Evolutionary conservation across 2,888 invertebrate species (phyloP), one percentile per base, ranked within the genome.

Genomic region (Sesia apiformis): DNA sequence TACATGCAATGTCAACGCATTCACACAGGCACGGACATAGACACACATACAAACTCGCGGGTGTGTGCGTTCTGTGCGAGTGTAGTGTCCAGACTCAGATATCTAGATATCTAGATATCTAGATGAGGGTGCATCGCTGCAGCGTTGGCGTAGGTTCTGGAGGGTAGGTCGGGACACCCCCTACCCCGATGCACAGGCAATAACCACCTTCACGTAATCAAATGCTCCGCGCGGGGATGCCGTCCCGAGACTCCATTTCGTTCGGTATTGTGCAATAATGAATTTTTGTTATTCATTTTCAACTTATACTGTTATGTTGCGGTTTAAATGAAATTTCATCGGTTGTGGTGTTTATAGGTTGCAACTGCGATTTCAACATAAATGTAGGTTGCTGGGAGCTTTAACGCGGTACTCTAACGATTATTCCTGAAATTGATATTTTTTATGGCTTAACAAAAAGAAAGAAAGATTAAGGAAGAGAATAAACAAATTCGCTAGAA

Each of bases 61-160:
- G 51, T 39, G 62, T 61, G 66, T 59, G 63, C n/a, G 62, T 57
- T 58, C 52, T 55, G 53, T 42, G 59, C 60, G 60, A 62, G 67
- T 61, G 64, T 63, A 63, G 64, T 61, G 68, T 64, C 69, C 70
- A 74, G 74, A 74, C 72, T 56, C 74, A 73, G 73, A 69, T 71
- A 64, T 70, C 74, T 77, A 77, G 74, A n/a, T n/a, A n/a, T n/a
- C n/a, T n/a, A 51, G 53, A 64, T 67, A 63, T 74, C 78, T 83
- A 82, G 83, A 80, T 74, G 60, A 55, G 76, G 77, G 75, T 86
- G 84, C 85, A 84, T 79, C 78, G 76, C 62, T 84, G 86, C 86
- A 84, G 64, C 65, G 84, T 87, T 87, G 78, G 77, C 72, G 76
- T 84, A 86, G 86, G 86, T 86, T 78, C 73, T 68, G 75, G 74